Base-by-base conservation (phyloP, 2,113 vertebrate species). In the Prunella himalayana region DNA sequence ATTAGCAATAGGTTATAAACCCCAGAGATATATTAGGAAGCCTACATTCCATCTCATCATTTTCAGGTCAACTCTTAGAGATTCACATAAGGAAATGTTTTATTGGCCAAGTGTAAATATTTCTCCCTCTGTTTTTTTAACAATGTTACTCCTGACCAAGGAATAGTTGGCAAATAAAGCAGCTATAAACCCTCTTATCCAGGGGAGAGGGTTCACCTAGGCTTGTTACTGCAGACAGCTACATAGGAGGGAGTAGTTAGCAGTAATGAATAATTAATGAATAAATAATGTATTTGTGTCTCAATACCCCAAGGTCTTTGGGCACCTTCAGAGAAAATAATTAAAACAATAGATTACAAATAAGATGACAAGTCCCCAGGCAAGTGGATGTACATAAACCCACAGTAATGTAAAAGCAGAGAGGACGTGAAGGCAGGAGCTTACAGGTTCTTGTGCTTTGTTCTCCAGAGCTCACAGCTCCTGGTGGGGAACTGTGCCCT, bases 301-400 rank as follows among this genome's bases (percentile, higher is more conserved):
- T 69, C 82, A 92, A 72, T 94, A 90, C 76, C 79, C 92, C 63
- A 70, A 83, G 79, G 86, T 92, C 86, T 95, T 86, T 88, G 88
- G 84, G 50, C 83, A 95, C 88, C 77, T 95, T 83, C 87, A 78
- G 56, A 88, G 75, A 89, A 95, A 96, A 94, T 95, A 97, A 97
- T 96, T 95, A 93, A 96, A 97, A 95, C 86, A 82, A 94, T 92
- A 97, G 86, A 95, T 96, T 95, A 96, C 90, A 93, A 90, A 87
- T 90, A 92, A 77, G 72, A 92, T 78, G 84, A 84, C 92, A 91
- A 82, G 65, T 94, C 92, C 85, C 94, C 68, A 86, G 61, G 60
- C 71, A 73, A 82, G 61, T 12, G 33, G 50, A 90, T 81, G 59
- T 85, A 92, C 92, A 93, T 73, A 91, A 94, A 95, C 33, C 23